Conservation (phyloP, 2,888 invertebrate genomes). For the Ariolimax columbianus region DNA sequence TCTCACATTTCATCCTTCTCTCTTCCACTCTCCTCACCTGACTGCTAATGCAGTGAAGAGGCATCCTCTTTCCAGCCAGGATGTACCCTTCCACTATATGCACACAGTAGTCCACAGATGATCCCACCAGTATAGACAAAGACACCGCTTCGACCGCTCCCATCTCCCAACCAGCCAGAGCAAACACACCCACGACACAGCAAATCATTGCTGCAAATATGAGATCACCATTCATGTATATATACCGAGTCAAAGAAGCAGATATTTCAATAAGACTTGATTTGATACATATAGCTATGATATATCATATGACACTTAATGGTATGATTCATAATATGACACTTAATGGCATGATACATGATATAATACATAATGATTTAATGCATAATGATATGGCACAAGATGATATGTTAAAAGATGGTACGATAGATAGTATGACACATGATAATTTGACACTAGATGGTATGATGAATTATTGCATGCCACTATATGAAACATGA, state of each 20-base stretch:
- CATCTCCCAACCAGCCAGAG: constrained; percentile 75
- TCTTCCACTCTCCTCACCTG: constrained; percentile 4
- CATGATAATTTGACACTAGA: too few relatives aligned
- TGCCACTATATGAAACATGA: too few relatives aligned
- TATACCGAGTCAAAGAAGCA: background rate
- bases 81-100: constrained; percentile 76
- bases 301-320: too few relatives aligned
- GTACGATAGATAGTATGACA: too few relatives aligned
- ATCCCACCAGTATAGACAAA: constrained; percentile 75
- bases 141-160: constrained; percentile 76
- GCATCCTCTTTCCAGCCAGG: constrained; percentile 59
- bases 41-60: background rate
- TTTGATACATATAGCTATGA: too few relatives aligned
- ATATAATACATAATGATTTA: too few relatives aligned
- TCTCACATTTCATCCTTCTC: background rate
- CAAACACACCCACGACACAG: constrained; percentile 73
- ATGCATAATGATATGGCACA: too few relatives aligned
- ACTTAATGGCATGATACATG: too few relatives aligned
- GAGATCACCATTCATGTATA: background rate
- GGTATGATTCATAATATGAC: too few relatives aligned
- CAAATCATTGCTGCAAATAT: constrained; percentile 69
- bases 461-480: too few relatives aligned
- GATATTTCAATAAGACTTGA: background rate
- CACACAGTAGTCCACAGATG: constrained; percentile 77
- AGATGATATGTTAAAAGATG: too few relatives aligned